Evolutionary conservation across 2,113 vertebrate genomes (phyloP).

Genomic region (Tetraodon nigroviridis): DNA sequence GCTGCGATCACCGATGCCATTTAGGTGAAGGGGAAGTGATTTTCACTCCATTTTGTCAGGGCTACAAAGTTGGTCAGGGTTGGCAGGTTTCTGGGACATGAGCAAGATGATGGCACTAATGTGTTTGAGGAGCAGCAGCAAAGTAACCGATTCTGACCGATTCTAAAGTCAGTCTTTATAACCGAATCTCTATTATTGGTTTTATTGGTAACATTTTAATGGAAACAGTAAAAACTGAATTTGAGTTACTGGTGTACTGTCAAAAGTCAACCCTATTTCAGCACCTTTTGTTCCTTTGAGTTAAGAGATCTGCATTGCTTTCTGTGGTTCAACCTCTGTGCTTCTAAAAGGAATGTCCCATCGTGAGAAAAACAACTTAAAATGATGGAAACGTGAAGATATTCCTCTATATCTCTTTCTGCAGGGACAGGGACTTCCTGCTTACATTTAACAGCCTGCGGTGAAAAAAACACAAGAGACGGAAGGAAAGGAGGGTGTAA

Average conservation of each 20-base stretch:
- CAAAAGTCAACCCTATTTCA: too few relatives aligned
- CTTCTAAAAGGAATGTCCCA: constrained; percentile 17
- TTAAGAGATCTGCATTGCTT: too few relatives aligned
- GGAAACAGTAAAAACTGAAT: too few relatives aligned
- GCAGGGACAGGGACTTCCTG: constrained; percentile 38
- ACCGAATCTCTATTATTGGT: too few relatives aligned
- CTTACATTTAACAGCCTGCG: constrained; percentile 55
- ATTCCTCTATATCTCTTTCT: constrained; percentile 52
- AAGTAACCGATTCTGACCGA: too few relatives aligned
- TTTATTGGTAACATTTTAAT: too few relatives aligned
- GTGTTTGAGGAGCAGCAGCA: background rate
- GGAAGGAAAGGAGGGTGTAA: constrained; percentile 7
- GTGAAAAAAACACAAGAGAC: constrained; percentile 11
- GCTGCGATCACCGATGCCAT: constrained; percentile 12
- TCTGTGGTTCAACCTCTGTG: background rate
- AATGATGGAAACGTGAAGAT: constrained; percentile 50
- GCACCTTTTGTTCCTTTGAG: too few relatives aligned
- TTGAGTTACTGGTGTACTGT: too few relatives aligned
- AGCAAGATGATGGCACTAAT: background rate
- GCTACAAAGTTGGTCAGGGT: background rate
- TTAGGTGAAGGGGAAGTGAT: constrained; percentile 50
- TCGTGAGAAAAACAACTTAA: background rate
- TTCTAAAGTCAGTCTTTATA: too few relatives aligned
- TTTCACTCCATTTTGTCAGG: background rate
- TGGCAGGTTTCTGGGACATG: background rate